phyloP scores from a whole-genome alignment of 2,797 vertebrate species.

The Manis javanica region DNA sequence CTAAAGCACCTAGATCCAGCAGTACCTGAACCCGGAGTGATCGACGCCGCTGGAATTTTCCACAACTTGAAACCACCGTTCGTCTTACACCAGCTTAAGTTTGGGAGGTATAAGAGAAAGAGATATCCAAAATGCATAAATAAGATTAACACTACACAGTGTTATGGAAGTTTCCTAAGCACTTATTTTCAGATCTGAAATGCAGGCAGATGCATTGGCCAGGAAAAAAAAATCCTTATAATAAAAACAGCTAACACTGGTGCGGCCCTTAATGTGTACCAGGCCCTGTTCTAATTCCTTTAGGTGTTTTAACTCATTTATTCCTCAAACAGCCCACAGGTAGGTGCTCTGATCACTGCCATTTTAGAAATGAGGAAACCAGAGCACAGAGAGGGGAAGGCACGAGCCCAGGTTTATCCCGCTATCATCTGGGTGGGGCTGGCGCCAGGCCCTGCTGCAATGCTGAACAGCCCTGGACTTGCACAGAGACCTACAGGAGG shows the following conservation, averaged over 20 bases:
- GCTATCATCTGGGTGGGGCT: no score
- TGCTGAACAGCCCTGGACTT: neutral
- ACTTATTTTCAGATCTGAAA: neutral
- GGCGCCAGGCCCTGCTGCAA: neutral
- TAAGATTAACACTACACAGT: neutral
- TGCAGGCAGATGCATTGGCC: neutral
- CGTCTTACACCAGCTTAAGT: neutral
- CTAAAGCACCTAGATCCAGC: neutral
- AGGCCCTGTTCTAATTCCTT: neutral
- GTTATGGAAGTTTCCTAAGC: neutral
- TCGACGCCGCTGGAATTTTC: neutral
- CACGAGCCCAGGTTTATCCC: neutral
- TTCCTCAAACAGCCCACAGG: neutral
- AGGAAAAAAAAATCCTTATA: neutral
- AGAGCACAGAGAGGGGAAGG: neutral
- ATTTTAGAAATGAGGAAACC: neutral
- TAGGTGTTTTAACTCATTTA: neutral
- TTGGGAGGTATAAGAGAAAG: neutral
- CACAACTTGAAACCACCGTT: neutral
- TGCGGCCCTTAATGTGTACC: neutral
- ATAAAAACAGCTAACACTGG: neutral
- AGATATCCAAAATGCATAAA: neutral
- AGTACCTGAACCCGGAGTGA: neutral
- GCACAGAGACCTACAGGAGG: neutral
- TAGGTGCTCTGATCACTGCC: neutral